Evolutionary conservation across 2,888 invertebrate genomes (phyloP).

Genomic region (Nezara viridula): DNA sequence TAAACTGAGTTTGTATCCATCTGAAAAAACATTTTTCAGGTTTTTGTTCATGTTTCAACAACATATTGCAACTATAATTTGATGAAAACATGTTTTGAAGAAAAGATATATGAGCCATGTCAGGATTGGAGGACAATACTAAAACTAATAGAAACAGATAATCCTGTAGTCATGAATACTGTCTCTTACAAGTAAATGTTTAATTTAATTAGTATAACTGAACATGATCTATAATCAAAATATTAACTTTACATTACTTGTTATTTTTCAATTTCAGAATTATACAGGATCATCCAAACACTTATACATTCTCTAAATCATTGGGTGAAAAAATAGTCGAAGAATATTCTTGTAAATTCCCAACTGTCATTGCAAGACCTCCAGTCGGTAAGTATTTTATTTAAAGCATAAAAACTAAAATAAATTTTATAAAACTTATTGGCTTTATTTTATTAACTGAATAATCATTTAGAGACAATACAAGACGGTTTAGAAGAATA

Average conservation of each 20-base stretch:
- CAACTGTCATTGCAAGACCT: constrained; percentile 65
- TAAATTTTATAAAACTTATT: too few relatives aligned
- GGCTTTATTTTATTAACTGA: too few relatives aligned
- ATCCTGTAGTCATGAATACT: constrained; percentile 61
- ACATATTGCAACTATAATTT: constrained; percentile 62
- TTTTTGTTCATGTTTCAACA: constrained; percentile 62
- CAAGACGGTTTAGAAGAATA: too few relatives aligned
- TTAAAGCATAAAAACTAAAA: too few relatives aligned
- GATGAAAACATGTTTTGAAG: constrained; percentile 52
- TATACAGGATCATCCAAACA: constrained; percentile 64
- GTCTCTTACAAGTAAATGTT: constrained; percentile 56
- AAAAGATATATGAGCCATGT: constrained; percentile 61
- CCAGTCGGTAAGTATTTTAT: constrained; percentile 65
- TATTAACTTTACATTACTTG: neutral
- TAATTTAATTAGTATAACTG: neutral
- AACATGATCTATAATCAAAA: neutral
- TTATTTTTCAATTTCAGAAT: constrained; percentile 53
- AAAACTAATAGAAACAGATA: constrained; percentile 62
- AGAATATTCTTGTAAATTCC: constrained; percentile 62
- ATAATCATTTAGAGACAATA: too few relatives aligned
- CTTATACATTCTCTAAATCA: constrained; percentile 65
- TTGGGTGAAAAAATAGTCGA: constrained; percentile 61
- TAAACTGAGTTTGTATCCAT: too few relatives aligned
- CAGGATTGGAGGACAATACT: constrained; percentile 62
- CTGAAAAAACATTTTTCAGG: neutral